phyloP scores from a whole-genome alignment of 1,140 invertebrate species.

The Acromyrmex charruanus region DNA sequence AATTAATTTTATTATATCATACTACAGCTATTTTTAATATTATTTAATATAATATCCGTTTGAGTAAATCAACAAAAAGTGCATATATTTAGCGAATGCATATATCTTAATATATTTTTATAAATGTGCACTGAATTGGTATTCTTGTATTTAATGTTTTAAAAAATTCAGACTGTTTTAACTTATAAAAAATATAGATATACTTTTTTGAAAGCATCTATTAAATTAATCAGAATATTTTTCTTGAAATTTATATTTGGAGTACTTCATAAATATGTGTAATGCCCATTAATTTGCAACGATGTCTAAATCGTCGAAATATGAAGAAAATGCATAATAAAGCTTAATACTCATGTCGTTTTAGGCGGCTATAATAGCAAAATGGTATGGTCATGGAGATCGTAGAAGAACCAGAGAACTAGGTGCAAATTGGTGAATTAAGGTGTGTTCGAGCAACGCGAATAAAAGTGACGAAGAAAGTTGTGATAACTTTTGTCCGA shows the following conservation, averaged over 20 bases:
- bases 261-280: not conserved
- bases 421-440: slow-evolving; percentile 52
- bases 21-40: not conserved
- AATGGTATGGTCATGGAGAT: not conserved
- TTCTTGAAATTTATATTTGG: not conserved
- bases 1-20: not conserved
- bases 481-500: slow-evolving; percentile 32
- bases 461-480: slow-evolving; percentile 53
- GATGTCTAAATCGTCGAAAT: not conserved
- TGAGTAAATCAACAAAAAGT: not conserved
- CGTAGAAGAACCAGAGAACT: not conserved
- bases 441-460: slow-evolving; percentile 18
- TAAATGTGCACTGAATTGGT: not conserved
- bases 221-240: not conserved
- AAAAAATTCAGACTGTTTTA: not conserved
- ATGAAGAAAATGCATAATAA: not conserved
- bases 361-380: not conserved
- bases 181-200: not conserved
- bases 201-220: not conserved
- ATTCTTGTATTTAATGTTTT: not conserved
- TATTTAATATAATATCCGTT: not conserved
- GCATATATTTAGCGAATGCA: not conserved
- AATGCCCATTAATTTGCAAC: not conserved
- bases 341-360: not conserved
- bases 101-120: not conserved